Evolutionary conservation across 2,888 invertebrate species (phyloP), one percentile per base, ranked within the genome.

Genomic region (Silvanus unidentatus): DNA sequence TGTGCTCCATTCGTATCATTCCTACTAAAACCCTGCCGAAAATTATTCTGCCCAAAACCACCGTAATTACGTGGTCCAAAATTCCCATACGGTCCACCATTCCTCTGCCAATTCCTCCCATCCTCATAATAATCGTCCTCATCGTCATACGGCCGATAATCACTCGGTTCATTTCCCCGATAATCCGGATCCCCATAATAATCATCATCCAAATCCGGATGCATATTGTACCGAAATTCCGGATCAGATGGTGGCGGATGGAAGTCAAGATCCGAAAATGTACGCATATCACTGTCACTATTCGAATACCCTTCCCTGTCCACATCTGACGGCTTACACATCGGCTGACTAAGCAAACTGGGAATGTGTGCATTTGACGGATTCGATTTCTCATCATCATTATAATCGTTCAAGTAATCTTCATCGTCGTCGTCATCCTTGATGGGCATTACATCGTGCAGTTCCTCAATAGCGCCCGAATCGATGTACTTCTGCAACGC

Each of bases 381-480:
- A 13, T n/a, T 37, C 10, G 37, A 3, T 16, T 49, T 45, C 39
- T 72, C 69, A 12, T 73, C 73, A 14, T 73, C 72, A 22, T 79
- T 79, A 43, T 75, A 74, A 16, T 75, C 73, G 43, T 73, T 73
- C 1, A 71, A 61, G 36, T 70, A 69, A 32, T 75, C 68, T 39
- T 70, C 67, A 22, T 64, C 62, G 16, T 64, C 62, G 5, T 79
- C 75, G 34, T 80, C 80, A 50, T 84, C 83, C 40, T 78, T 71
- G 50, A 82, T 78, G 2, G 86, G 85, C 71, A 88, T 82, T 2
- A 88, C 82, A 65, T 88, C 88, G 45, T 82, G 80, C 28, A 90
- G 67, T 62, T 90, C 88, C 63, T 88, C 88, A 51, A 91, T 79
- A 68, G 86, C 88, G 9, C 90, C 90, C 1, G 86, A 82, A 55